phyloP scores from a whole-genome alignment of 2,888 invertebrate species.

The Drosophila barbarae region DNA sequence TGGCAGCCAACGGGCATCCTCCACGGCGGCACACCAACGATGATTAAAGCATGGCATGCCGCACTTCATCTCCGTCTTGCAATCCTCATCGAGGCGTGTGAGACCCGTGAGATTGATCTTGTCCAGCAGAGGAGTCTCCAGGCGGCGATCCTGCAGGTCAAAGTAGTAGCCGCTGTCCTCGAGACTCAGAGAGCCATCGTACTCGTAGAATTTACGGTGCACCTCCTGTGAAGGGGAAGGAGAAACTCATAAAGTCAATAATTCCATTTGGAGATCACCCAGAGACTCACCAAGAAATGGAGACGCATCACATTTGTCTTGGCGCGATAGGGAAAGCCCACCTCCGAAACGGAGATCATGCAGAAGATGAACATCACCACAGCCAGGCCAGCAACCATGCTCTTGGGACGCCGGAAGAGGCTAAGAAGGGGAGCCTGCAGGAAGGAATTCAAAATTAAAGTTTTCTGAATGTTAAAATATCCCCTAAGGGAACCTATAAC shows the following conservation, averaged over 20 bases:
- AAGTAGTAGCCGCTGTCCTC: slow-evolving; percentile 80
- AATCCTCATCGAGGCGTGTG: slow-evolving; percentile 51
- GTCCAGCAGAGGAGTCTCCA: slow-evolving; percentile 46
- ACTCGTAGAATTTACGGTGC: slow-evolving; percentile 79
- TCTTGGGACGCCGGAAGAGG: slow-evolving; percentile 69
- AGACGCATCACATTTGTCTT: slow-evolving; percentile 80
- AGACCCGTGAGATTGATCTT: slow-evolving; percentile 58
- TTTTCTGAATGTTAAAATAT: neutral
- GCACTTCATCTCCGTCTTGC: slow-evolving; percentile 69
- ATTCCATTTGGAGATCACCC: neutral
- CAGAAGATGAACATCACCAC: slow-evolving; percentile 60
- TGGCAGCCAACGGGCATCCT: slow-evolving; percentile 63
- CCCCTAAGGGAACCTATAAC: fast-evolving
- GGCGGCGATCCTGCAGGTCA: slow-evolving; percentile 78
- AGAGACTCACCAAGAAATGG: slow-evolving; percentile 79
- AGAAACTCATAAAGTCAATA: neutral
- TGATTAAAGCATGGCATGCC: slow-evolving; percentile 72
- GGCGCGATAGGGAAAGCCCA: slow-evolving; percentile 82
- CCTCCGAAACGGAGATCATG: slow-evolving; percentile 78
- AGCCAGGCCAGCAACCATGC: slow-evolving; percentile 53
- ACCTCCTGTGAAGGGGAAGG: slow-evolving; percentile 76
- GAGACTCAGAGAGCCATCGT: slow-evolving; percentile 64
- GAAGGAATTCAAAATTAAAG: neutral
- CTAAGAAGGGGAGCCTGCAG: slow-evolving; percentile 73
- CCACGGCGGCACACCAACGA: slow-evolving; percentile 48